Base-by-base conservation (phyloP, 2,113 vertebrate species). In the Thunnus thynnus region DNA sequence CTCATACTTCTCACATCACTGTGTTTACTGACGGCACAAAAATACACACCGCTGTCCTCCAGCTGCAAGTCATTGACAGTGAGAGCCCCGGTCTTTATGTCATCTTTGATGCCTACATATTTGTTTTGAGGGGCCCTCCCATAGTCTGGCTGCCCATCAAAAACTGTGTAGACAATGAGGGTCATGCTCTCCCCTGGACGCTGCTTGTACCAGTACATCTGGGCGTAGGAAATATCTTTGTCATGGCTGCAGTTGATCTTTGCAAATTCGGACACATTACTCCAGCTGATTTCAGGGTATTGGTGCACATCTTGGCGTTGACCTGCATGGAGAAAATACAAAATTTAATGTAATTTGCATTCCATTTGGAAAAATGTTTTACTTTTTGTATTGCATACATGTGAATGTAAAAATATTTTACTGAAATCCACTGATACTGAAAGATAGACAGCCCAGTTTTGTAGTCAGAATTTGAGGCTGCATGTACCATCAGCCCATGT, bases 191-290 rank as follows among this genome's bases (percentile, higher is more conserved):
- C 8, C 36, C 36, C 8, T 8, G 8, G 36, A 8, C 8, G 36
- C 36, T 41, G 36, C 7, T 8, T 41, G 36, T 41, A 41, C 36
- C 36, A 41, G 36, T 41, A 41, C 36, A 41, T 41, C 36, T 41
- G 36, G 20, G 20, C 20, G 36, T 41, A 8, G 2, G 36, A 41
- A 41, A 9, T 9, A 9, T 41, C 84, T 86, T 55, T 88, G 6
- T 27, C 89, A 71, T 90, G 88, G 48, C 86, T 90, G 75, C 86
- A 91, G 50, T 85, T 88, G 68, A 87, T 85, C 18, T 89, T 48
- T 36, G 67, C 83, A 50, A 80, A 63, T 30, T 52, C 44, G 3
- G 73, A 76, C 6, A n/a, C 55, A 18, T 2, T 51, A 47, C 12
- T 20, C 85, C 72, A 81, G 3, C 18, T 65, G 83, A 87, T 64